Percentiles rank a stretch among this genome's conserved stretches.
These are phyloP conservation scores for Leptinotarsa tumamoca DNA, from an alignment of 2,888 invertebrate species.

Conservation along the genomic window DNA sequence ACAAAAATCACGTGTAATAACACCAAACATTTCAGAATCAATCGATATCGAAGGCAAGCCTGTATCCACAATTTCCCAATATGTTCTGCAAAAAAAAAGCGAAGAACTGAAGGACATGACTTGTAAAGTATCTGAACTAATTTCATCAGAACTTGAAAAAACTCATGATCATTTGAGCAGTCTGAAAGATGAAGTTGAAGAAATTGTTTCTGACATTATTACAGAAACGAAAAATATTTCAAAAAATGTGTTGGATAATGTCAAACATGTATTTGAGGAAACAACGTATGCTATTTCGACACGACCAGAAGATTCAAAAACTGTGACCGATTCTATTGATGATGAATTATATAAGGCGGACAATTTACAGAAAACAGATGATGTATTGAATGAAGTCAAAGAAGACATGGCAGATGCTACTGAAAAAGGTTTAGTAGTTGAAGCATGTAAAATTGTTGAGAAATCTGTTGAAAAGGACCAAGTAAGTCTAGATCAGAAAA, in stretches of 20 bases:
- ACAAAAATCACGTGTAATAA: not conserved
- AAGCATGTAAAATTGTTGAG: too few species aligned
- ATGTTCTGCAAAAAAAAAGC: constrained; percentile 7
- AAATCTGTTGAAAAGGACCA: too few species aligned
- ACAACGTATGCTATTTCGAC: constrained; percentile 16
- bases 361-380: not conserved
- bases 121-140: not conserved
- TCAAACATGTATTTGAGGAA: constrained; percentile 17
- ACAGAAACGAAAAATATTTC: constrained; percentile 10
- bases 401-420: too few species aligned
- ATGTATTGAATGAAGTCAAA: too few species aligned
- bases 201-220: constrained; percentile 1
- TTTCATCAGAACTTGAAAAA: not conserved
- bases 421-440: too few species aligned
- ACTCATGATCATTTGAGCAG: constrained; percentile 1
- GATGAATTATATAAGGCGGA: not conserved
- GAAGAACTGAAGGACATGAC: not conserved
- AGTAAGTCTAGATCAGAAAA: too few species aligned
- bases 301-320: not conserved
- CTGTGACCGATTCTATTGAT: not conserved
- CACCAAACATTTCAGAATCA: not conserved
- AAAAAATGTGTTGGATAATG: not conserved
- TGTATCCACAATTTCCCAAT: not conserved
- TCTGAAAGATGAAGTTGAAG: constrained; percentile 6
- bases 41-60: not conserved